Percentiles rank a stretch among this genome's conserved stretches.
phyloP scores from a whole-genome alignment of 2,888 invertebrate genomes.

The Aphelenchoides bicaudatus region DNA sequence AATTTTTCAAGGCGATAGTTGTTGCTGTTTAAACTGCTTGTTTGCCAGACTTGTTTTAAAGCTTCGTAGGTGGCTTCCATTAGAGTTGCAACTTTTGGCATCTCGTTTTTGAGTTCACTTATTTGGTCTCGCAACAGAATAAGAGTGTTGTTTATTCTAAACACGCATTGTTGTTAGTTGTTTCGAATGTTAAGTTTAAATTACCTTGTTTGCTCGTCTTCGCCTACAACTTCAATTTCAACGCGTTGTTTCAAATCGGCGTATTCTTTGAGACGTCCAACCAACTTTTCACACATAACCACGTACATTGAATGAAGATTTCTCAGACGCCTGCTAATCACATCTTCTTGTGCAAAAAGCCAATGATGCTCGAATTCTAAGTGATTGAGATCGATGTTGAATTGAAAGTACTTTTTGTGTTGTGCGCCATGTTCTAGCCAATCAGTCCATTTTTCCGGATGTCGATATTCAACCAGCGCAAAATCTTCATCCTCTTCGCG shows the following conservation, averaged over 20 bases:
- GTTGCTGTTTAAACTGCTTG: slow-evolving; percentile 1
- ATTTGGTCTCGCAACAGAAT: neutral
- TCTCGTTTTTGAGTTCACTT: neutral
- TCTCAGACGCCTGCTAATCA: slow-evolving; percentile 21
- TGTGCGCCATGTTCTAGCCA: slow-evolving; percentile 16
- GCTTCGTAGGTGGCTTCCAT: slow-evolving; percentile 13
- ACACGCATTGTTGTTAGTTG: neutral
- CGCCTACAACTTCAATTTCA: slow-evolving; percentile 8
- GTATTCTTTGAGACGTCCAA: neutral
- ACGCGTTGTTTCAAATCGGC: slow-evolving; percentile 7
- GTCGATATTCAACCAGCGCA: slow-evolving; percentile 23
- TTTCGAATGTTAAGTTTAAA: neutral
- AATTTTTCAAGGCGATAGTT: neutral
- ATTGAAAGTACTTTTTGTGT: slow-evolving; percentile 25
- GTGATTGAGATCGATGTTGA: slow-evolving; percentile 34
- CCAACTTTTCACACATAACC: slow-evolving; percentile 3
- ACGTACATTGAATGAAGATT: slow-evolving; percentile 15
- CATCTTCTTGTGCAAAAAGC: slow-evolving; percentile 37
- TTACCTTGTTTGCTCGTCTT: neutral
- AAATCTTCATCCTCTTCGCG: slow-evolving; percentile 32
- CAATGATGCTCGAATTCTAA: slow-evolving; percentile 45
- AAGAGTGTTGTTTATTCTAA: neutral
- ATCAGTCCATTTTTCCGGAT: slow-evolving; percentile 27
- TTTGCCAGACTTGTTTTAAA: slow-evolving; percentile 12
- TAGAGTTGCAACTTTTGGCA: neutral